Conservation (phyloP, 2,888 invertebrate genomes). For the Eristalis intricaria region DNA sequence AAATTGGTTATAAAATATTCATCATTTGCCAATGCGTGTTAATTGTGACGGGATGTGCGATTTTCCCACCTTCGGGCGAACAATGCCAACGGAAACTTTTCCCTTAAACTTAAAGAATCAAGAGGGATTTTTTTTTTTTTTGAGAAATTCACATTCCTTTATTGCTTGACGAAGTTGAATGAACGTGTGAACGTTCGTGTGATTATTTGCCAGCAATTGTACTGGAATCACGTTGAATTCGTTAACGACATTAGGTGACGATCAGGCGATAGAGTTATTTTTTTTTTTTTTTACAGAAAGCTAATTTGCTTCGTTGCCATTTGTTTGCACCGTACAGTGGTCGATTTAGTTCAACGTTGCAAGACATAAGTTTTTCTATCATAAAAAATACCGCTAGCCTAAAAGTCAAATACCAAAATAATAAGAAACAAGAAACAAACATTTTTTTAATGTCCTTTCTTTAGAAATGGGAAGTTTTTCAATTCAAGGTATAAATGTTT, state of each 20-base stretch:
- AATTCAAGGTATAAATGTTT: no score
- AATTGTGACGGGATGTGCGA: background rate
- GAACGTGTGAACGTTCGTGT: background rate
- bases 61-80: background rate
- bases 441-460: no score
- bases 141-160: background rate
- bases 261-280: background rate
- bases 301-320: no score
- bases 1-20: slow-evolving; percentile 5
- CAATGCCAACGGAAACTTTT: background rate
- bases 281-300: no score
- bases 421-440: no score
- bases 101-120: background rate
- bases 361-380: no score
- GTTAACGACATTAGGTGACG: background rate
- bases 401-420: no score
- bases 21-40: background rate
- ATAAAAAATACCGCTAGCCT: no score
- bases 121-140: background rate
- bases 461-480: no score
- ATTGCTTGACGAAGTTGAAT: background rate
- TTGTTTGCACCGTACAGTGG: no score
- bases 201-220: background rate
- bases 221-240: background rate
- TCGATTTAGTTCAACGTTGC: no score